Percentiles rank a stretch among this genome's conserved stretches.
These are phyloP conservation scores for Pardalotus punctatus DNA, from an alignment of 2,113 vertebrate genomes.

Conservation along the genomic window DNA sequence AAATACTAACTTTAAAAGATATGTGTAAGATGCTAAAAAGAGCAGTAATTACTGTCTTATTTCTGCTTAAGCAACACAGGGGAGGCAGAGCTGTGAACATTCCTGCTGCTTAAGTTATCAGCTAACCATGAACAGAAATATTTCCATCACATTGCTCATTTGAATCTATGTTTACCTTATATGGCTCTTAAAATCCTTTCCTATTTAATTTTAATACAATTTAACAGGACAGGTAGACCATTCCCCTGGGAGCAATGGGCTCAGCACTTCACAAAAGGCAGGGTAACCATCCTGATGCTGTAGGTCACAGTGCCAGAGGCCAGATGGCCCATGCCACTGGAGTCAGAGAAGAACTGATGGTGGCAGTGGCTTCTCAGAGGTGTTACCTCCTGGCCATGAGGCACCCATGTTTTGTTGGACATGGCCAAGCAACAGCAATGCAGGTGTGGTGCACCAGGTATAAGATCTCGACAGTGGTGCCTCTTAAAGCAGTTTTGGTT, in stretches of 20 bases:
- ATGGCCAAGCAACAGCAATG: background rate
- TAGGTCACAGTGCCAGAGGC: background rate
- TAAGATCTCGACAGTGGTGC: fast-evolving
- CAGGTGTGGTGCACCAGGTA: background rate
- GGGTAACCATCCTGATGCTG: background rate
- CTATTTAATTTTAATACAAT: background rate
- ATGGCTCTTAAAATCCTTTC: background rate
- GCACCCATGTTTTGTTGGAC: background rate
- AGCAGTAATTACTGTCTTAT: background rate
- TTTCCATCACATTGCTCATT: background rate
- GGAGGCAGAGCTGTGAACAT: background rate
- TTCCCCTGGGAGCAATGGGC: background rate
- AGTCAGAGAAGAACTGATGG: background rate
- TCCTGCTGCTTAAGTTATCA: background rate
- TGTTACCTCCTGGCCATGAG: background rate
- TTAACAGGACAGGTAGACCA: background rate
- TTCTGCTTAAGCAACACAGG: background rate
- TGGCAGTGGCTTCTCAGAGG: background rate
- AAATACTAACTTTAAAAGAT: background rate
- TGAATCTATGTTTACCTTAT: background rate
- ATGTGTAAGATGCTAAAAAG: background rate
- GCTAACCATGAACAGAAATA: background rate
- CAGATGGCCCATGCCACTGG: background rate
- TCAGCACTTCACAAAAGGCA: background rate
- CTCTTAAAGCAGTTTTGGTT: background rate